Base-by-base conservation (phyloP, 2,113 vertebrate species). In the Calyptommatus sinebrachiatus region DNA sequence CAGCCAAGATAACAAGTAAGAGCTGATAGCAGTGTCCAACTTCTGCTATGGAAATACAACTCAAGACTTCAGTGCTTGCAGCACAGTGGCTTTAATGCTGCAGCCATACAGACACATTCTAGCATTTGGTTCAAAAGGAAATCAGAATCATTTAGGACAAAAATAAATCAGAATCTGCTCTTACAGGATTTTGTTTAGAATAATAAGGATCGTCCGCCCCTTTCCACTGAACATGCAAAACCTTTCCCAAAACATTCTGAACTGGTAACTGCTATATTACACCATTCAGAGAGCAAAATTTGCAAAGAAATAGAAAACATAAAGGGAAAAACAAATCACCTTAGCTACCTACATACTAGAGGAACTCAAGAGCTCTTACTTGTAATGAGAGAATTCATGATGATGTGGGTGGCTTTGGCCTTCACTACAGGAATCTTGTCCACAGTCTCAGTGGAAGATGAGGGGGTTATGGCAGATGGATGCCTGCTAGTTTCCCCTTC, bases 351-450 rank as follows among this genome's bases (percentile, higher is more conserved):
- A n/a, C 71, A 77, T 65, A 5, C 0, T 53, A 35, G 8, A 68
- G 14, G 83, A 28, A 79, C 26, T 3, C 0, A 68, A 77, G 77
- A 82, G 67, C 3, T 89, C 98, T 99, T 97, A 99, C 98, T 98
- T 93, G 94, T 97, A 91, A 97, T 96, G 50, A 99, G 93, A 68
- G 97, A 96, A 90, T 78, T 98, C 97, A 99, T 97, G 91, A 99
- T 95, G 92, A 96, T 61, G 7, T 95, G 95, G 16, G 97, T 97
- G 79, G 97, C 98, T 92, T 97, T 99, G 75, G 97, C 94, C 94
- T 97, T 99, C 91, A 98, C 96, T 87, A 97, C 96, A 0, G 97
- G 96, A 60, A 89, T 92, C 90, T 94, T 96, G 80, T 91, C 91
- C 83, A 86, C 46, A 50, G 88, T 78, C 62, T 94, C 84, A 18